Base-by-base conservation (phyloP, 2,888 invertebrate genomes). In the Stomorhina lunata region DNA sequence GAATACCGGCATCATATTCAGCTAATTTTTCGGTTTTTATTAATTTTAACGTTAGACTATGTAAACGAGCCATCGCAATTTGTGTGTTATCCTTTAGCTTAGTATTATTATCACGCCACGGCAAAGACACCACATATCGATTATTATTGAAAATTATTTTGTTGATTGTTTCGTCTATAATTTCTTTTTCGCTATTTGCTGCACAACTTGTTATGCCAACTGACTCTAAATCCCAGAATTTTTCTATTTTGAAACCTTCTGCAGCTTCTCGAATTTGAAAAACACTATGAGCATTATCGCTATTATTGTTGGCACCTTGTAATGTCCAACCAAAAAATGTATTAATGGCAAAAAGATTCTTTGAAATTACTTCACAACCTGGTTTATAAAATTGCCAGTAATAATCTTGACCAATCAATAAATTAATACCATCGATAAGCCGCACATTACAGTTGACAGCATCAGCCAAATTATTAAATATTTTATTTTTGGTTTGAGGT, bases 311-410 rank as follows among this genome's bases (percentile, higher is more conserved):
- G 12, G 59, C n/a, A 48, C 75, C 66, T 78, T 78, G 68, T 25
- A 73, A 10, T 40, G 72, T 77, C 77, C 72, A 77, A 9, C 81
- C 82, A n/a, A 83, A 80, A 75, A 82, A 79, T 72, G 72, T 82
- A 40, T 82, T 82, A 2, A 80, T 76, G 2, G 80, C 83, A 59
- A 76, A 59, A 17, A 83, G 53, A 66, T 72, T 76, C 1, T n/a
- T 55, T 43, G 40, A 50, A 57, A 43, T 76, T 66, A 50, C 29
- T 27, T 32, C 15, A 76, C 40, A 32, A 25, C 61, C 48, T 53
- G 53, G 57, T 27, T 66, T 55, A 72, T 73, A 50, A 61, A 84
- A 78, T 59, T 75, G 45, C 82, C 83, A 82, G 37, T 83, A 84
- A 59, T 80, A 29, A 45, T 83, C 80, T 63, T 81, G 78, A 1